Evolutionary conservation across 2,888 invertebrate species (phyloP), one percentile per base, ranked within the genome.

Genomic region (Drosophila fungiperda): DNA sequence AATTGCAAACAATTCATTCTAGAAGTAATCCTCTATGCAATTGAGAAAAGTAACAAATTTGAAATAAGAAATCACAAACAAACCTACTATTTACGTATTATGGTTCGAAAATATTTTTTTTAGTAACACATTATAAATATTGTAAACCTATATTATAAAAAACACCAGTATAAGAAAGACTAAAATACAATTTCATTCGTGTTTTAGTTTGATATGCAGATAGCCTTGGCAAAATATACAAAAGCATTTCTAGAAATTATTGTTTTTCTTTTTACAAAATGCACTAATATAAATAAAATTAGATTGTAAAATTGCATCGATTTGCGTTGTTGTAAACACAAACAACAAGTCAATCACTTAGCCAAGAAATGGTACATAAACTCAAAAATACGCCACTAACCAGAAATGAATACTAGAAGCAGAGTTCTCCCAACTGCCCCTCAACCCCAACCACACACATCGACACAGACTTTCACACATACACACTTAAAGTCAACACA

Each of bases 311-410:
- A 59, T 79, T 32, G 35, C 60, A 50, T 61, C 55, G 58, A 79
- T 77, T 79, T 75, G 69, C 38, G 33, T 40, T 15, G 62, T n/a
- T 59, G 80, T 79, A 67, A 71, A 70, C 59, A 42, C 40, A 64
- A 73, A 54, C 67, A 58, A 78, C 71, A 58, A 78, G 75, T 87
- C 75, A 81, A 84, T 81, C 85, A 82, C 52, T 78, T 53, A 45
- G 50, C 45, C 54, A 62, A 58, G 61, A 60, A 74, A 68, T 70
- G 32, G 68, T 71, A 49, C 66, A 67, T 76, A 76, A 81, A 75
- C 64, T 64, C 26, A 65, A 65, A 54, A 70, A 49, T n/a, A 3
- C n/a, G 32, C 53, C 67, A n/a, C 58, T 45, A 35, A 50, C 40
- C 67, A 38, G 62, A 60, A 70, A 74, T 62, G 58, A 64, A 69